Percentiles rank a stretch among this genome's conserved stretches.
These are phyloP conservation scores for Cephus sareptanus DNA, from an alignment of 2,888 invertebrate genomes.

Conservation along the genomic window DNA sequence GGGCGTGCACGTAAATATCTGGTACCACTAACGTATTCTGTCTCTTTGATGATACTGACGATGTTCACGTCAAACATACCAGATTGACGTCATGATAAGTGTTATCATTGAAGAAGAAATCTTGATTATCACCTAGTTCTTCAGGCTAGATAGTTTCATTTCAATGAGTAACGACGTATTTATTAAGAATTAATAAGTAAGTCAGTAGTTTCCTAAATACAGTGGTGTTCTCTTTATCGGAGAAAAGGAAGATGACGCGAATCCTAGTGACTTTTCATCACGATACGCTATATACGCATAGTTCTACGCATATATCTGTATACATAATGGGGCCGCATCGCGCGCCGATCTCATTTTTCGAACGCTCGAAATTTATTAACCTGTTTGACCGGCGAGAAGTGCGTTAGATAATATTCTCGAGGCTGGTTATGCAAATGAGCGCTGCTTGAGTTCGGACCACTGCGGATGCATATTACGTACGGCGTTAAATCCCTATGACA, in stretches of 20 bases:
- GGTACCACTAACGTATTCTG: neutral
- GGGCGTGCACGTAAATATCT: neutral
- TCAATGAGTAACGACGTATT: too few species aligned
- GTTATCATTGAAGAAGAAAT: neutral
- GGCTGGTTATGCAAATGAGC: conserved; percentile 29
- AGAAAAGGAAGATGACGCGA: neutral
- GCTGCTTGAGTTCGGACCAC: conserved; percentile 11
- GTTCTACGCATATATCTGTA: neutral
- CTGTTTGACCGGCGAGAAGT: conserved; percentile 8
- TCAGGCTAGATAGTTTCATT: neutral
- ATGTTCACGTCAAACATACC: neutral
- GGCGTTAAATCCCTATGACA: neutral
- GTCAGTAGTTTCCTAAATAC: neutral
- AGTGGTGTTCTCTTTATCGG: neutral
- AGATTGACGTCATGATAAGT: neutral
- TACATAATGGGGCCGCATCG: neutral
- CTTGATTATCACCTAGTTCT: neutral
- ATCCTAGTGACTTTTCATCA: neutral
- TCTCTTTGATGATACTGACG: neutral
- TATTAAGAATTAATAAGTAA: too few species aligned
- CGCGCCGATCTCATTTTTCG: conserved; percentile 10
- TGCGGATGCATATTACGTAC: conserved; percentile 4
- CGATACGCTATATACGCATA: neutral
- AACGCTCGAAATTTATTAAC: conserved; percentile 17
- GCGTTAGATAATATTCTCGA: conserved; percentile 23